Base-by-base conservation (phyloP, 2,797 vertebrate genomes). In the Myotis pilosus region DNA sequence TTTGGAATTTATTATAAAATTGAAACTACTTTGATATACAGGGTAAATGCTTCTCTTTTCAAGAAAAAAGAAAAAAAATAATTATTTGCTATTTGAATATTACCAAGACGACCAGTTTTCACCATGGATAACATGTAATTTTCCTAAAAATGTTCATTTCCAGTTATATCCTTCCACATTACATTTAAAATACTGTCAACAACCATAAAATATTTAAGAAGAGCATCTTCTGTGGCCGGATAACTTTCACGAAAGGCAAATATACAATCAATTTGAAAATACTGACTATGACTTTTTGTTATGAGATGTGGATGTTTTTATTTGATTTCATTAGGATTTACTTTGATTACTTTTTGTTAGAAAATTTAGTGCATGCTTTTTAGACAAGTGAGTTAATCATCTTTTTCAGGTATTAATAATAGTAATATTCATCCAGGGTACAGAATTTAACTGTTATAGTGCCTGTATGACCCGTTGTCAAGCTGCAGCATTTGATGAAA, bases 401-500 rank as follows among this genome's bases (percentile, higher is more conserved):
- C 89, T 95, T 97, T 97, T 97, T 94, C 91, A 97, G 96, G 90
- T 96, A 97, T 97, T 98, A 98, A 87, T 91, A 88, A 80, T 89
- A 97, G 87, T 11, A 80, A 78, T 95, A 94, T 95, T 97, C 71
- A 96, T 93, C 87, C 94, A 96, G 81, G 96, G 95, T 83, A 85
- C 28, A 47, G 84, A 94, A 97, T 98, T 98, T 98, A 97, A 97
- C 96, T 98, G 95, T 97, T 97, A 80, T 95, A 85, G 91, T 95
- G 80, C 79, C 86, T 97, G 82, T 75, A 96, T 95, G 97, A 94
- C 91, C 86, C 64, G 82, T 95, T 98, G 97, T 97, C 97, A 97
- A 95, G 94, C 94, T 68, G 55, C 95, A 96, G 83, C 82, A 87
- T 98, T 98, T 98, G 98, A 98, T 98, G 98, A 98, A 98, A 97